phyloP scores from a whole-genome alignment of 2,888 invertebrate genomes.

The Drosophila nr. perissopoda region DNA sequence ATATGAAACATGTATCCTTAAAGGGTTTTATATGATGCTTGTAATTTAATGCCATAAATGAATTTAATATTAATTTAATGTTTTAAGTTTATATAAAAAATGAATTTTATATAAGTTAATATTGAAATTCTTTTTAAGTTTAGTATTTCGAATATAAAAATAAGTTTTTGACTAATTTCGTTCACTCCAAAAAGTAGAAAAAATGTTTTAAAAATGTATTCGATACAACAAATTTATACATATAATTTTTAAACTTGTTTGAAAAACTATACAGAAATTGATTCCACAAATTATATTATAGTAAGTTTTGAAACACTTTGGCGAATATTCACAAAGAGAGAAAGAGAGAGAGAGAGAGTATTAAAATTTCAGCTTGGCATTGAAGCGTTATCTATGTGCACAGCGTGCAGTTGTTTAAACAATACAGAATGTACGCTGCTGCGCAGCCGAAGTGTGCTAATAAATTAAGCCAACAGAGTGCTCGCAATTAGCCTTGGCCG shows the following conservation, averaged over 20 bases:
- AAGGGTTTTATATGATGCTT: not conserved
- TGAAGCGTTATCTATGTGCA: not conserved
- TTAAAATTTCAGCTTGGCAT: not conserved
- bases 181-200: not conserved
- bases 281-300: not conserved
- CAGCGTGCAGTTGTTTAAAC: constrained; percentile 37
- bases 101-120: not conserved
- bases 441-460: constrained; percentile 14
- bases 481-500: constrained; percentile 5
- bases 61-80: not conserved
- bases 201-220: not conserved
- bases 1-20: not conserved
- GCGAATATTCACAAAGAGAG: not conserved
- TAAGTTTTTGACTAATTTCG: rapidly evolving
- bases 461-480: constrained; percentile 4
- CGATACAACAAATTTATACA: not conserved
- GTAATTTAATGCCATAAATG: not conserved
- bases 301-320: not conserved
- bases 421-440: not conserved
- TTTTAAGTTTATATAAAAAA: not conserved
- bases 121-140: not conserved
- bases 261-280: not conserved
- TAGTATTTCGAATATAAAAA: not conserved
- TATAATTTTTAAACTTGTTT: not conserved
- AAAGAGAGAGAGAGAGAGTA: not conserved